Percentiles rank a stretch among this genome's conserved stretches.
phyloP scores from a whole-genome alignment of 2,888 invertebrate species.

The Scaptomyza caliginosa region DNA sequence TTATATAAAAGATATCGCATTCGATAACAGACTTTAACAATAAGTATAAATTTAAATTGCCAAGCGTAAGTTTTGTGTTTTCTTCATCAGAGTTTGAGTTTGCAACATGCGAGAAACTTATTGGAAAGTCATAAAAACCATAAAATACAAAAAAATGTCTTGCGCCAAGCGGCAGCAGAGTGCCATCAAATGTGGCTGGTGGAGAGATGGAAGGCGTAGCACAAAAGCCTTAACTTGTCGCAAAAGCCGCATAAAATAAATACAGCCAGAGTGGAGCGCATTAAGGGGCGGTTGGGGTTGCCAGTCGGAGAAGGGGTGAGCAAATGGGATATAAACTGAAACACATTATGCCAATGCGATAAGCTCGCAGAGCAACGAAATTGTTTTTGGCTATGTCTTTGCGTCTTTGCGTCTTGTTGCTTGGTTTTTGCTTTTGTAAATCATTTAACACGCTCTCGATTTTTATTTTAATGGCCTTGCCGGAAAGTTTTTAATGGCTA shows the following conservation, averaged over 20 bases:
- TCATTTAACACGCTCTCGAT: slow-evolving; percentile 76
- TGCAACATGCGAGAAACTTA: slow-evolving; percentile 52
- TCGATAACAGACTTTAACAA: slow-evolving; percentile 10
- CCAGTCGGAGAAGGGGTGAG: slow-evolving; percentile 1
- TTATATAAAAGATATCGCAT: slow-evolving; percentile 8
- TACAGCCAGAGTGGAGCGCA: slow-evolving; percentile 1
- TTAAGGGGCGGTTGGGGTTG: background rate
- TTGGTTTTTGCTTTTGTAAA: slow-evolving; percentile 55
- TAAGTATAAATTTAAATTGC: slow-evolving; percentile 16
- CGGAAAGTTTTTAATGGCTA: slow-evolving; percentile 71
- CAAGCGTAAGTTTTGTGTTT: background rate
- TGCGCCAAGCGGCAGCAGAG: background rate
- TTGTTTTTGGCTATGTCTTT: slow-evolving; percentile 49
- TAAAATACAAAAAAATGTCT: slow-evolving; percentile 52
- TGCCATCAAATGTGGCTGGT: background rate
- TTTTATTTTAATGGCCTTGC: slow-evolving; percentile 73
- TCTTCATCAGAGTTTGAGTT: slow-evolving; percentile 4
- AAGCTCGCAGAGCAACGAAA: slow-evolving; percentile 50
- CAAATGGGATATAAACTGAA: slow-evolving; percentile 53
- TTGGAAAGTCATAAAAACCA: slow-evolving; percentile 69
- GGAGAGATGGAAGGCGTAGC: slow-evolving; percentile 4
- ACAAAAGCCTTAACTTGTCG: slow-evolving; percentile 59
- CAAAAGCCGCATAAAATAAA: slow-evolving; percentile 58
- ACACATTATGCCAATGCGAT: slow-evolving; percentile 61
- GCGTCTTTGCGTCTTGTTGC: background rate